Base-by-base conservation (phyloP, 2,113 vertebrate genomes). In the Semnornis frantzii region DNA sequence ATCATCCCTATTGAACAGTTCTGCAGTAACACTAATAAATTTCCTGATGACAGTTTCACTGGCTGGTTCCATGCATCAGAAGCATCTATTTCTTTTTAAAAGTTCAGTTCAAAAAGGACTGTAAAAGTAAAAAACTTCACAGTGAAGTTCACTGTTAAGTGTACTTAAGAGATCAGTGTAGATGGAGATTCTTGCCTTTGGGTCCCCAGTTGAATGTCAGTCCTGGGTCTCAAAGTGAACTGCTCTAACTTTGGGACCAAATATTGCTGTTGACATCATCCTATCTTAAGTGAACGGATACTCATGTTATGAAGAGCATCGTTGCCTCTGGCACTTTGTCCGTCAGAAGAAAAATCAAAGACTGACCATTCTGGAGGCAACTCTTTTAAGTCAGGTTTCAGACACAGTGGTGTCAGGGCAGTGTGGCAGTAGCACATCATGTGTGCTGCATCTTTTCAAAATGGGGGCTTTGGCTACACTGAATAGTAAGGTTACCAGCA, bases 1-100 rank as follows among this genome's bases (percentile, higher is more conserved):
- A 74, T 76, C 95, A 94, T 75, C 85, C 62, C 89, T 87, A 87
- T 66, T 78, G 83, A 96, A 91, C 88, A 97, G 65, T 76, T 96
- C 88, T 73, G 59, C 42, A 82, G 89, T 25, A 92, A 89, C 85
- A 85, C 83, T 92, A 96, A 97, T 98, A 98, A 93, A 97, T 97
- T 96, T 96, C 94, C 82, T 86, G 79, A 92, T 79, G 92, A 96
- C 93, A 92, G 42, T 97, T 97, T 97, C 97, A 97, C 87, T 96
- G 95, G 92, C 79, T 31, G 17, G 17, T 60, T 96, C 72, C 85
- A 87, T 72, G 94, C 92, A 96, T 95, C 96, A 97, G 66, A 79
- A 97, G 71, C 82, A 93, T 52, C 74, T 92, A 95, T 93, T 96
- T 92, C 71, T 82, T 89, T 46, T 55, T 31, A 80, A 91, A 95